These are phyloP conservation scores for Pygocentrus nattereri DNA, from an alignment of 2,797 vertebrate species.

Conservation along the genomic window DNA sequence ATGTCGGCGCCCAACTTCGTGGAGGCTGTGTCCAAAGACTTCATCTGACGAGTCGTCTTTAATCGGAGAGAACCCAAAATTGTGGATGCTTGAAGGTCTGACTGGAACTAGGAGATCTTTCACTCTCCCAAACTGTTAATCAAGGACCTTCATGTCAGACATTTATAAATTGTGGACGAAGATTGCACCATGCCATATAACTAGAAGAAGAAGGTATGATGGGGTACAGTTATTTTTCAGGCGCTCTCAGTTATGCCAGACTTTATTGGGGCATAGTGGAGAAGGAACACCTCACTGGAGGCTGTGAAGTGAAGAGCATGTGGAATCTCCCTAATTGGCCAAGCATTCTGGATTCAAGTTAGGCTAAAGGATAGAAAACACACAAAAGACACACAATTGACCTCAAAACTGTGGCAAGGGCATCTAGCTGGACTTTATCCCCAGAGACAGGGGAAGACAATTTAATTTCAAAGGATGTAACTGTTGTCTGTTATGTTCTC, in stretches of 20 bases:
- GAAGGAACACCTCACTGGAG: neutral
- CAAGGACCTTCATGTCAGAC: neutral
- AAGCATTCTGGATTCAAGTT: conserved; percentile 36
- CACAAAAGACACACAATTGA: conserved; percentile 24
- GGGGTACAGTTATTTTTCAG: neutral
- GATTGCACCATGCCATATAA: neutral
- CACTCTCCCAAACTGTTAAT: conserved; percentile 1
- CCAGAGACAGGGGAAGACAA: conserved; percentile 3
- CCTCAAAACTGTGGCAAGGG: conserved; percentile 30
- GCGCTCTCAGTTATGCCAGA: neutral
- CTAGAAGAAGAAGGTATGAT: conserved; percentile 5
- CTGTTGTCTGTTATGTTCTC: conserved; percentile 25
- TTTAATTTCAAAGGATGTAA: conserved; percentile 13
- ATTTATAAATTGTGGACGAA: conserved; percentile 4
- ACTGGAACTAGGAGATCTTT: conserved; percentile 30
- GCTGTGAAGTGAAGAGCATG: conserved; percentile 62
- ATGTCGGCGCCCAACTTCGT: conserved; percentile 88
- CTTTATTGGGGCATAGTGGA: no score
- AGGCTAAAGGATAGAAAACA: conserved; percentile 56
- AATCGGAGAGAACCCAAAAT: conserved; percentile 49
- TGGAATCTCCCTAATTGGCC: conserved; percentile 61
- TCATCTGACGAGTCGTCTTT: conserved; percentile 72
- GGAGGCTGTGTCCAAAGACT: conserved; percentile 85
- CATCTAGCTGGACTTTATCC: conserved; percentile 20
- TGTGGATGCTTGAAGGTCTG: conserved; percentile 29